Evolutionary conservation across 37 sponge, comb jelly and placozoan genomes (phyloP), one percentile per base, ranked within the genome.

Genomic region (Haliclona indistincta): DNA sequence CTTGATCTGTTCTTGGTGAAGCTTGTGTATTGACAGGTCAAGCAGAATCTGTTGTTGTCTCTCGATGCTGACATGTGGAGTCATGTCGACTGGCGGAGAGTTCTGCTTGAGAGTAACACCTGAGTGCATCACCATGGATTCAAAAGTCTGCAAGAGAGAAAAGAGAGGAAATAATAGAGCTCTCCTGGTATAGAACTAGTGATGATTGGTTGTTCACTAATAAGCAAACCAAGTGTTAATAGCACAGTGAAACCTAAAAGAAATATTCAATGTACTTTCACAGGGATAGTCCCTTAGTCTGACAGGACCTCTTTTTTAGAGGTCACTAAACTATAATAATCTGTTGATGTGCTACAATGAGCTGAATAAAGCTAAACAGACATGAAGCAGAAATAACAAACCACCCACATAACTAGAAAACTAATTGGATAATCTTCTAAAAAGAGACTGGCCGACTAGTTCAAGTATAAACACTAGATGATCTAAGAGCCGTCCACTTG

Each of bases 1-100:
- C 0, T 76, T 61, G 30, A 75, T 28, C 54, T 84, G 86, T 28
- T 90, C 91, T 60, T 90, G 80, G 29, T 85, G 91, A 11, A 90
- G 77, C 51, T 90, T 90, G 10, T 69, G 15, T n/a, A 90, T 54
- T 37, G 91, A 85, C 36, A 81, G 54, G 42, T 90, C 86, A 19
- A 85, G 81, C 10, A 90, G 81, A 2, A 65, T 43, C 47, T 81
- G 60, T 37, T 84, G 85, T 33, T 84, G 86, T 23, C 69, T 70
- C 65, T 89, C 90, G 0, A 84, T 15, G 60, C 69, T 49, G 2
- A 82, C 29, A 52, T n/a, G 23, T 43, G 68, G 43, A 33, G 80
- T 86, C 30, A 75, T 52, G 45, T 43, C 13, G n/a, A n/a, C n/a
- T n/a, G n/a, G n/a, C 5, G 70, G 63, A 7, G 73, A 66, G 61